A percentile compares a stretch with the other conserved stretches of the same genome.
These are phyloP conservation scores for Agrypnia vestita DNA, from an alignment of 1,140 invertebrate species.

Conservation along the genomic window DNA sequence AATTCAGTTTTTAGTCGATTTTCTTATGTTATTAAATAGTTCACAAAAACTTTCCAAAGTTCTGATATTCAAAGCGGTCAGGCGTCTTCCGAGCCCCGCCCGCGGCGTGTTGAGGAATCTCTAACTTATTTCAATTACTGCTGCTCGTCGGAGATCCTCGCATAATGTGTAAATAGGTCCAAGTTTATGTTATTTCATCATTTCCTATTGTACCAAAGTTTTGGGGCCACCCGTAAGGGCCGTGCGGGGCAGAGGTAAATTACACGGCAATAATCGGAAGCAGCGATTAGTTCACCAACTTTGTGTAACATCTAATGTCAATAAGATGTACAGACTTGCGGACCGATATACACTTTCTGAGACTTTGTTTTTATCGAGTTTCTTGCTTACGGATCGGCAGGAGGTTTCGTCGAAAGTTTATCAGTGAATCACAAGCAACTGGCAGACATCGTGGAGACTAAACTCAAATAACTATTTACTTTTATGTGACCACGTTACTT, in stretches of 20 bases:
- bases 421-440: conserved; percentile 12
- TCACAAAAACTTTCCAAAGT: neutral
- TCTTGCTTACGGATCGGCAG: neutral
- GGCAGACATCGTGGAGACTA: neutral
- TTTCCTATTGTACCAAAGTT: conserved; percentile 11
- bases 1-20: no score
- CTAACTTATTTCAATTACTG: conserved; percentile 35
- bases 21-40: no score
- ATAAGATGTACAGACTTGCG: conserved; percentile 19
- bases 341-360: neutral
- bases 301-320: conserved; percentile 12
- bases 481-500: no score
- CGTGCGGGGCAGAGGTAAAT: conserved; percentile 7
- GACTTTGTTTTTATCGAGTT: neutral
- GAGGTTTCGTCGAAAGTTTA: conserved; percentile 8
- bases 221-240: conserved; percentile 1
- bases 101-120: conserved; percentile 16
- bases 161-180: conserved; percentile 12
- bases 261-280: conserved; percentile 25
- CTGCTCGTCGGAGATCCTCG: neutral
- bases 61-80: conserved; percentile 12
- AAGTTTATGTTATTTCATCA: conserved; percentile 34
- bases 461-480: neutral
- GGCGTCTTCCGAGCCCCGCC: neutral
- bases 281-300: conserved; percentile 3